Base-by-base conservation (phyloP, 2,888 invertebrate species). In the Sminthurides aquaticus region DNA sequence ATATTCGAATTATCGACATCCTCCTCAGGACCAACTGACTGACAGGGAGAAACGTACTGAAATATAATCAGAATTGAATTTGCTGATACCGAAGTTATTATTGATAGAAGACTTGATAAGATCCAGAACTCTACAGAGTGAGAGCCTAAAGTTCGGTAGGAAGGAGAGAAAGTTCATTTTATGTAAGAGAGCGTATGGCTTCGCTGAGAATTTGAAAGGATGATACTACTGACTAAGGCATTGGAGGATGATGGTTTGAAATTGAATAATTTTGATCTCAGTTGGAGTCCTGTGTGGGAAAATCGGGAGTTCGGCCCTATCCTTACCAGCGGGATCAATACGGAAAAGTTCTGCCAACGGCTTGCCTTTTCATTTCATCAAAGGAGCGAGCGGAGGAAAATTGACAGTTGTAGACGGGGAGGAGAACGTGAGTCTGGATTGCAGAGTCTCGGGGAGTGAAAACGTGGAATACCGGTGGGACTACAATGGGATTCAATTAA, bases 401-500 rank as follows among this genome's bases (percentile, higher is more conserved):
- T 52, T 52, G 52, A 61, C 61, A 11, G 62, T 57, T 5, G n/a
- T 49, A 18, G 57, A 62, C n/a, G 49, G 62, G 20, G 57, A 57
- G 1, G 49, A 62, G 49, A 57, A 62, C 34, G 57, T 62, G 24
- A 20, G 29, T n/a, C 49, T 62, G 11, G 57, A 57, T 18, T 62
- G 62, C 48, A 20, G 25, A 48, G 57, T 62, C 49, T 52, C 55
- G 24, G 56, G 20, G 1, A 29, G 18, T 29, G 59, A 59, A 49
- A 34, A 59, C 43, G 74, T 78, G 59, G 69, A 77, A 74, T 80
- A 80, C 72, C 79, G 78, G 68, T 80, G 80, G 81, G 78, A 77
- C 11, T 74, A 79, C 62, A 75, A 78, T 62, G 78, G 77, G 27
- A 76, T 78, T 49, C 76, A 74, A 2, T 68, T 81, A 34, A 71